phyloP scores from a whole-genome alignment of 2,113 vertebrate species.

The Calypte anna region DNA sequence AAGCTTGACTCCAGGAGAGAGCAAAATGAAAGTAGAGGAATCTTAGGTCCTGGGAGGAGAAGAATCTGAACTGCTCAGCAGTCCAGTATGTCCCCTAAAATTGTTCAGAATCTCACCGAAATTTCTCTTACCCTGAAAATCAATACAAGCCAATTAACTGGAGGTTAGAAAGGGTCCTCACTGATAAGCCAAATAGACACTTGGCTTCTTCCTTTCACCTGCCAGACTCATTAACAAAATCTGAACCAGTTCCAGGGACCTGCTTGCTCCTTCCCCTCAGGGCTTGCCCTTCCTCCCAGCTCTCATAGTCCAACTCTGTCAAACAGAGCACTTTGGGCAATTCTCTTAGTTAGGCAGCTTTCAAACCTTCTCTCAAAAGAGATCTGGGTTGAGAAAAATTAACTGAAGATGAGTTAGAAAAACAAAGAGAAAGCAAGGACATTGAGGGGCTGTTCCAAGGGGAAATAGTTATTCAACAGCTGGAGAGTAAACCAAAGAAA shows the following conservation, averaged over 20 bases:
- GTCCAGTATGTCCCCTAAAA: background rate
- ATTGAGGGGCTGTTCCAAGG: constrained; percentile 1
- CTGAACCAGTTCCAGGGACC: constrained; percentile 26
- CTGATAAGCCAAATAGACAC: constrained; percentile 29
- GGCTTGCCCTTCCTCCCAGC: constrained; percentile 14
- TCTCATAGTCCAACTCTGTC: background rate
- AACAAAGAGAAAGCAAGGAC: background rate
- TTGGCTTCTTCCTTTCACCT: constrained; percentile 29
- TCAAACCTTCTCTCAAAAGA: constrained; percentile 1
- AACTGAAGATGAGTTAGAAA: background rate
- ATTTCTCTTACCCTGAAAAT: constrained; percentile 26
- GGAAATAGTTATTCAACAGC: background rate
- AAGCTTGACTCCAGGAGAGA: background rate
- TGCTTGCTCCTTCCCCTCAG: background rate
- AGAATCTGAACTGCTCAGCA: background rate
- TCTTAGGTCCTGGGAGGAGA: background rate
- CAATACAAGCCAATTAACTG: constrained; percentile 34
- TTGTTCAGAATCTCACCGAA: background rate
- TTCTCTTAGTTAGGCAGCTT: constrained; percentile 20
- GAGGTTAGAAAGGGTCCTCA: constrained; percentile 23
- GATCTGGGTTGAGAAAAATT: background rate
- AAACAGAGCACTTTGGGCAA: background rate
- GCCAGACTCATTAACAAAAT: constrained; percentile 53
- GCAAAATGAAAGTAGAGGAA: background rate
- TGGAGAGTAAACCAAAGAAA: background rate